phyloP scores from a whole-genome alignment of 2,113 vertebrate species.

The Myiozetetes cayanensis region DNA sequence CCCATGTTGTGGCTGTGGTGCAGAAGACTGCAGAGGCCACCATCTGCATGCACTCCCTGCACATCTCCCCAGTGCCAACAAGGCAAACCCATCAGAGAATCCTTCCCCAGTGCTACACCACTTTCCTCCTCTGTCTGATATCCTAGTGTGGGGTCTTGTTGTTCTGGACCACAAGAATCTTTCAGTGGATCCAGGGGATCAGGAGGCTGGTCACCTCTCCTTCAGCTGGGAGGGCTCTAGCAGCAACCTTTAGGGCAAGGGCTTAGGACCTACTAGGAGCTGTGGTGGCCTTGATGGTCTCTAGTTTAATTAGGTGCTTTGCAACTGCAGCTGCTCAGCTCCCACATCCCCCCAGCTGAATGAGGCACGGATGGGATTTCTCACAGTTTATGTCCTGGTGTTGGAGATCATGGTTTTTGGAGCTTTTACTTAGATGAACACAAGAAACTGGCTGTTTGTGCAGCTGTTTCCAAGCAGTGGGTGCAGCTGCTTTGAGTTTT shows the following conservation, averaged over 20 bases:
- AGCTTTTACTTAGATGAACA: not conserved
- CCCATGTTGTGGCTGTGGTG: not conserved
- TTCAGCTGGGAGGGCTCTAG: not conserved
- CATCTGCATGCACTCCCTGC: not conserved
- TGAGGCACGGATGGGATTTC: not conserved
- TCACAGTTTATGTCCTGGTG: not conserved
- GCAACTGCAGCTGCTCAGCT: not conserved
- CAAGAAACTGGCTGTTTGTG: not conserved
- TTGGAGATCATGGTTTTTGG: not conserved
- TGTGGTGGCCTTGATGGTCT: not conserved
- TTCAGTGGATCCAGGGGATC: not conserved
- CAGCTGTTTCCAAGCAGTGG: not conserved
- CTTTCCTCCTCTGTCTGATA: not conserved
- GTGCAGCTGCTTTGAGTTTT: not conserved
- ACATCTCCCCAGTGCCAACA: not conserved
- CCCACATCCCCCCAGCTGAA: not conserved
- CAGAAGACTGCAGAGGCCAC: not conserved
- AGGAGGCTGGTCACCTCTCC: not conserved
- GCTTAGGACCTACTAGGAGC: not conserved
- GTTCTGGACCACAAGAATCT: not conserved
- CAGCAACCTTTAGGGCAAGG: not conserved
- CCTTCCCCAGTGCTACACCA: not conserved
- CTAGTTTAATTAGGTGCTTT: not conserved
- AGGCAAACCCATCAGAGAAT: not conserved
- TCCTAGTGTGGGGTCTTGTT: rapidly evolving